Conservation (phyloP, 2,888 invertebrate genomes). For the Poecilobothrus nobilitatus region DNA sequence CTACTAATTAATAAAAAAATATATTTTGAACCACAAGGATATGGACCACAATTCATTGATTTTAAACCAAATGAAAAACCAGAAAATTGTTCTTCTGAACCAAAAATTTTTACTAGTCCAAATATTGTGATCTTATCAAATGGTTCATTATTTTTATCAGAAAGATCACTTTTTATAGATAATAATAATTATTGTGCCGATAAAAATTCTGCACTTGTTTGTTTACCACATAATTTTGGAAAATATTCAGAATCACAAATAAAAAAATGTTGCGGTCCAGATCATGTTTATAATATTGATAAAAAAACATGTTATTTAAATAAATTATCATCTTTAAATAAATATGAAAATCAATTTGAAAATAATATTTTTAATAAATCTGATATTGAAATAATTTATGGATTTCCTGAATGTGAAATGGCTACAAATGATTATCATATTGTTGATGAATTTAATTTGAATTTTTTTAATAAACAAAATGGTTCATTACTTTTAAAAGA, state of each 20-base stretch:
- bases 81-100: constrained; percentile 32
- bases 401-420: constrained; percentile 31
- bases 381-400: constrained; percentile 24
- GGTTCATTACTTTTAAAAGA: constrained; percentile 49
- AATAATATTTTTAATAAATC: constrained; percentile 32
- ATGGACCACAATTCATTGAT: constrained; percentile 43
- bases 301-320: constrained; percentile 45
- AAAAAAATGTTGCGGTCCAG: constrained; percentile 63
- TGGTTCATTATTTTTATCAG: constrained; percentile 54
- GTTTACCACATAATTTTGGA: constrained; percentile 42
- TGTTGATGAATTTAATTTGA: constrained; percentile 49
- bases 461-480: constrained; percentile 45
- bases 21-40: constrained; percentile 41
- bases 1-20: constrained; percentile 47
- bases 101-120: constrained; percentile 34
- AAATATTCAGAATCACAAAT: constrained; percentile 36
- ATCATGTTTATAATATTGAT: constrained; percentile 53
- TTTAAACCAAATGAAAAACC: constrained; percentile 42
- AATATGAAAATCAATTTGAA: constrained; percentile 26
- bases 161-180: constrained; percentile 44
- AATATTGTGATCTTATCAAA: constrained; percentile 48
- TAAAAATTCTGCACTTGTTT: constrained; percentile 55
- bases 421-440: constrained; percentile 28
- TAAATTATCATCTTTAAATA: not conserved
- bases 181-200: constrained; percentile 62